Base-by-base conservation (phyloP, 2,888 invertebrate species). In the Podotricha telesiphe region DNA sequence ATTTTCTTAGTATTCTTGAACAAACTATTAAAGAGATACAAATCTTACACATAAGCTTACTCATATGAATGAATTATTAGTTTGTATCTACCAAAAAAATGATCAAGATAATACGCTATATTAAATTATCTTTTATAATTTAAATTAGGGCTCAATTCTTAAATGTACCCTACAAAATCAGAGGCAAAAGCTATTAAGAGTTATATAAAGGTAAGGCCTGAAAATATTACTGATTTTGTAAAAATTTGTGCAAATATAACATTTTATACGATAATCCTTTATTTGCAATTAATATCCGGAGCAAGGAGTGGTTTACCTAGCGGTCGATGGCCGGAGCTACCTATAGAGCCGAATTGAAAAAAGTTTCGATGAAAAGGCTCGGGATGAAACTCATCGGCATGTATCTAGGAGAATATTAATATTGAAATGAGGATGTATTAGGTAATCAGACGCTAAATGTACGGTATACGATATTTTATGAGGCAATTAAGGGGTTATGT, bases 371-470 rank as follows among this genome's bases (percentile, higher is more conserved):
- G 76, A 79, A 78, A 78, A 71, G 72, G 73, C 63, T 70, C 76
- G 71, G 74, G 75, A 78, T 80, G 78, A 82, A 83, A 80, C 80
- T 83, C 83, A 82, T 84, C 83, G 80, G 72, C 76, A 79, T 82
- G 80, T 83, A 76, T 76, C 76, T 76, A 76, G 76, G 75, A 80
- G 80, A 82, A 86, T 86, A 88, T 89, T 88, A 87, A 89, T 88
- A 88, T 87, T 81, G 83, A 80, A 88, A 88, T 87, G 86, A 85
- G 81, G 70, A 68, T 74, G 56, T 82, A 86, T 85, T 82, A 75
- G 78, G 71, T 70, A 76, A 77, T 69, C 73, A 70, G 47, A 73
- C 77, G 79, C 79, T 79, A 78, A 69, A 63, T 50, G 70, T 59
- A 68, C 65, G 73, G 68, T 65, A 70, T 63, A 74, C 78, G 82